Evolutionary conservation across 2,888 invertebrate genomes (phyloP), one percentile per base, ranked within the genome.

Genomic region (Meiosimyza platycephala): DNA sequence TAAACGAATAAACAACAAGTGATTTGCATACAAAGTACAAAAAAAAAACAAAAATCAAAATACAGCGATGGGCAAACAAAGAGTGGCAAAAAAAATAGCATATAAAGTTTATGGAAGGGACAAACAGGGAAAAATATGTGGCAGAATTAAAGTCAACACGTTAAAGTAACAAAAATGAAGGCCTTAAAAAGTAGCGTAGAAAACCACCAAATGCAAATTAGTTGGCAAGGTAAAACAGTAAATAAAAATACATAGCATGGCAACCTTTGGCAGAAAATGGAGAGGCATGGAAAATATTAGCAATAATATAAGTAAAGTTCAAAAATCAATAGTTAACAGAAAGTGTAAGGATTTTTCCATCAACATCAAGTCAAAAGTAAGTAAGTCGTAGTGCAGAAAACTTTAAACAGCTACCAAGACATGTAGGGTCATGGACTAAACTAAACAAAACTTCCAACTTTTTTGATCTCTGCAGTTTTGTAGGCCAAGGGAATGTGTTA

Each of bases 191-290:
- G 40, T 40, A 6, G 40, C 9, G 40, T 9, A 18, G 47, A 67
- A 55, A 15, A 64, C 22, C 64, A 6, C 18, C 51, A 51, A 51
- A 64, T 64, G 64, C 64, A 50, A 64, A 64, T 64, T 28, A 64
- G 64, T 50, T 1, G 51, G 18, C 40, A 64, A 64, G 64, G 51
- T 11, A 47, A 63, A 47, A 62, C 28, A 6, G 4, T 12, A 16
- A 55, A 55, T 22, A n/a, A 55, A 55, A 18, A 16, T n/a, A n/a
- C n/a, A n/a, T 18, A 57, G 22, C 57, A 28, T 22, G 9, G 55
- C 55, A 22, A 55, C 12, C 22, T 28, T 57, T 28, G 13, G 57
- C 22, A 22, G 13, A 22, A 5, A 57, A 13, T 28, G 22, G 18
- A 22, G 57, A 40, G 40, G 40, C 2, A 40, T 40, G 40, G 40